A percentile compares a stretch with the other conserved stretches of the same genome.
These are phyloP conservation scores for Drosophila teissieri DNA, from an alignment of 1,140 invertebrate genomes.

Conservation along the genomic window DNA sequence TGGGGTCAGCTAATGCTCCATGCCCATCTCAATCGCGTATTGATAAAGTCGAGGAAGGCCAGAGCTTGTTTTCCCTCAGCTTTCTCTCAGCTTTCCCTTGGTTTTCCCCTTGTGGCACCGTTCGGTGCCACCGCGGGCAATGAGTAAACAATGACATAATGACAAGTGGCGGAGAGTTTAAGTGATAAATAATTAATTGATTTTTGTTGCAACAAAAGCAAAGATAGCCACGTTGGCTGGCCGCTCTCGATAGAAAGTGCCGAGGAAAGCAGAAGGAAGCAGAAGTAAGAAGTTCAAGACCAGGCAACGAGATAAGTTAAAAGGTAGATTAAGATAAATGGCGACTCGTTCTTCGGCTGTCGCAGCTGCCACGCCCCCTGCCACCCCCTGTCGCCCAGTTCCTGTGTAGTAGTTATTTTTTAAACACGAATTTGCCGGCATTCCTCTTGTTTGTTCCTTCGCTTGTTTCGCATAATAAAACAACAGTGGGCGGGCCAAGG, in stretches of 20 bases:
- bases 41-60: slow-evolving; percentile 75
- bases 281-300: slow-evolving; percentile 49
- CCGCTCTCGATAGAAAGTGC: slow-evolving; percentile 13
- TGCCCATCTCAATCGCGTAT: slow-evolving; percentile 80
- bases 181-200: slow-evolving; percentile 85
- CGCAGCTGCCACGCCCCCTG: slow-evolving; percentile 45
- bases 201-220: slow-evolving; percentile 81
- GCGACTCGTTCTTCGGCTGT: slow-evolving; percentile 64
- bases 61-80: slow-evolving; percentile 37
- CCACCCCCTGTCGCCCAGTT: neutral
- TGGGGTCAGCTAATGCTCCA: slow-evolving; percentile 76
- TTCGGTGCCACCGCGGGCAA: slow-evolving; percentile 56
- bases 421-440: slow-evolving; percentile 73
- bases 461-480: slow-evolving; percentile 81
- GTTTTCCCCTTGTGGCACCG: neutral
- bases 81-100: neutral
- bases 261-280: slow-evolving; percentile 12
- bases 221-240: slow-evolving; percentile 26
- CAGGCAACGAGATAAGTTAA: slow-evolving; percentile 79
- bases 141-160: slow-evolving; percentile 84
- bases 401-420: slow-evolving; percentile 64
- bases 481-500: slow-evolving; percentile 39
- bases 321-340: slow-evolving; percentile 83
- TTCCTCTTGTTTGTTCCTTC: slow-evolving; percentile 74
- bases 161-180: slow-evolving; percentile 84